Evolutionary conservation across 2,888 invertebrate species (phyloP), one percentile per base, ranked within the genome.

Genomic region (Eupeodes latifasciatus): DNA sequence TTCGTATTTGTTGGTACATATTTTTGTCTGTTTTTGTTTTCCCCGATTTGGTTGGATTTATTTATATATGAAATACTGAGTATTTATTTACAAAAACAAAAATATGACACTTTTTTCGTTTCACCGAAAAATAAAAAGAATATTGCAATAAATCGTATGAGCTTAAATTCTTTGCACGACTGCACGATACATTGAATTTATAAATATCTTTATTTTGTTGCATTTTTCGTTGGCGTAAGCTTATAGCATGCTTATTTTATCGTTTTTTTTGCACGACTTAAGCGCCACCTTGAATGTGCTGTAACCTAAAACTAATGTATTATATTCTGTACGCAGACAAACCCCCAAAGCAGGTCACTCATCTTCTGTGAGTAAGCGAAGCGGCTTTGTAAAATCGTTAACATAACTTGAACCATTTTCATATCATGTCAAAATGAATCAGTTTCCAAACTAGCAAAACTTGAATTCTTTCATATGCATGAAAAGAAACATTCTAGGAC

Each of bases 171-270:
- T 34, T 2, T 53, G 69, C 69, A 53, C 53, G 51, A 53, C 36
- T 53, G n/a, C 6, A 51, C 69, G 69, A 51, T 53, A 66, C 66
- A 49, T 66, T 66, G 66, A 66, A 16, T 49, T 27, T 40, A 57
- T 59, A 59, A 57, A 57, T 57, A 4, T 27, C 14, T 59, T 34
- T 59, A 5, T 14, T 34, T 59, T 27, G 27, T 36, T 59, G 9
- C 0, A 34, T 34, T 11, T 10, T 5, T 49, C 14, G 4, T 9
- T 11, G 14, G 57, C 7, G 14, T 57, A 27, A 59, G 14, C 34
- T 59, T 14, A 34, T 27, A 34, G 6, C 12, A 12, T 57, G 4
- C 11, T 55, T 19, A 5, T 19, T 16, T 10, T 9, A 19, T 11
- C 19, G 16, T 19, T 19, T 57, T 10, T 47, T 11, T 6, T 34